Percentiles rank a stretch among this genome's conserved stretches.
phyloP scores from a whole-genome alignment of 2,888 invertebrate genomes.

The Sepioteuthis lessoniana region DNA sequence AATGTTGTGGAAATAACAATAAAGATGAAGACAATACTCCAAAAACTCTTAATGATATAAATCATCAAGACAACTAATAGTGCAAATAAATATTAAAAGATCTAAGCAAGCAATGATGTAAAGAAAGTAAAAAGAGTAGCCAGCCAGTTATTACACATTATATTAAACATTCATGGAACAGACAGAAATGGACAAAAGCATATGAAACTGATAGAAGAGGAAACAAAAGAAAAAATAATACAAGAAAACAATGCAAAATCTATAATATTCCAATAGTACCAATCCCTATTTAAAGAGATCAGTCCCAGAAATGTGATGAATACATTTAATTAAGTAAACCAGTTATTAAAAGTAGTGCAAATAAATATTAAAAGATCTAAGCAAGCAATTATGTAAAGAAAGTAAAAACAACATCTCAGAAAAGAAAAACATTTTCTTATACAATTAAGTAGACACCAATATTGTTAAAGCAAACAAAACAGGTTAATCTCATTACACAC shows the following conservation, averaged over 20 bases:
- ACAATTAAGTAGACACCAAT: background rate
- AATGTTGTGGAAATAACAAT: too few relatives aligned
- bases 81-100: background rate
- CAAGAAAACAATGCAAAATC: background rate
- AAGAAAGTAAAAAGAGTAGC: too few relatives aligned
- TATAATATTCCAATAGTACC: background rate
- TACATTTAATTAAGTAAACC: too few relatives aligned
- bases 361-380: background rate
- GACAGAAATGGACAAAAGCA: background rate
- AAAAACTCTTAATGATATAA: too few relatives aligned
- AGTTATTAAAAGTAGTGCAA: background rate
- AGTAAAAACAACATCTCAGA: background rate
- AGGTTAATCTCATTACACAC: background rate
- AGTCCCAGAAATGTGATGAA: background rate
- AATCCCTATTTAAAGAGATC: background rate
- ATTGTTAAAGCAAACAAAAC: background rate
- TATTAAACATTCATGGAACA: background rate
- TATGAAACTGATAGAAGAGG: background rate
- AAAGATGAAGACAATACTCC: too few relatives aligned
- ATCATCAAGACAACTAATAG: too few relatives aligned
- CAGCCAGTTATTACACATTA: background rate
- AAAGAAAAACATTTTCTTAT: background rate
- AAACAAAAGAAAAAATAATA: background rate
- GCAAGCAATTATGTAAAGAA: background rate
- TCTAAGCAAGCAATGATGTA: background rate